Percentiles rank a stretch among this genome's conserved stretches.
Conservation (phyloP, 2,113 vertebrate species). For the Hippocampus comes region DNA sequence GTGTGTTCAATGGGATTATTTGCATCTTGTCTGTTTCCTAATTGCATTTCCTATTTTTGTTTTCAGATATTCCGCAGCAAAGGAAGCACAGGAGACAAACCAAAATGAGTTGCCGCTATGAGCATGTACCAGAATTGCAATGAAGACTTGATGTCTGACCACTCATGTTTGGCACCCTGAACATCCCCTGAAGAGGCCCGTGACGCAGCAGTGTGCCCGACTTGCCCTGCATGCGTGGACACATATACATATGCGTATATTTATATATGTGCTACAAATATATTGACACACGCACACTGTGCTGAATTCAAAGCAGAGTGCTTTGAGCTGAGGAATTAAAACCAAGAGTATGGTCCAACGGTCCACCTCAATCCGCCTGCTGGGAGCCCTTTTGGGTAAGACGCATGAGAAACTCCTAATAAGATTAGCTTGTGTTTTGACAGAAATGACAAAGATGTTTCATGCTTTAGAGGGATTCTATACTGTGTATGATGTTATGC, state of each 20-base stretch:
- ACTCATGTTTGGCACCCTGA: constrained; percentile 14
- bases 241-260: neutral
- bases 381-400: constrained; percentile 63
- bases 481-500: neutral
- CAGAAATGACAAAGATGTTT: neutral
- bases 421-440: neutral
- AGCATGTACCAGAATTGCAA: constrained; percentile 4
- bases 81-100: neutral
- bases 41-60: constrained; percentile 11
- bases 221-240: constrained; percentile 5
- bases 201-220: constrained; percentile 7
- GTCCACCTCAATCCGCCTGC: constrained; percentile 48
- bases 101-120: constrained; percentile 1
- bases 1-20: neutral
- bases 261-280: neutral
- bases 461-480: neutral
- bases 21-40: neutral
- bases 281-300: constrained; percentile 20
- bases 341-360: constrained; percentile 51
- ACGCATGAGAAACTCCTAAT: neutral
- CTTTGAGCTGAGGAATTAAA: constrained; percentile 30
- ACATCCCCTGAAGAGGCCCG: constrained; percentile 18
- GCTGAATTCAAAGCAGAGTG: constrained; percentile 23
- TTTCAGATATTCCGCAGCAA: constrained; percentile 25
- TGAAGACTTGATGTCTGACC: constrained; percentile 28